phyloP scores from a whole-genome alignment of 2,888 invertebrate species.

The Girardia tigrina region DNA sequence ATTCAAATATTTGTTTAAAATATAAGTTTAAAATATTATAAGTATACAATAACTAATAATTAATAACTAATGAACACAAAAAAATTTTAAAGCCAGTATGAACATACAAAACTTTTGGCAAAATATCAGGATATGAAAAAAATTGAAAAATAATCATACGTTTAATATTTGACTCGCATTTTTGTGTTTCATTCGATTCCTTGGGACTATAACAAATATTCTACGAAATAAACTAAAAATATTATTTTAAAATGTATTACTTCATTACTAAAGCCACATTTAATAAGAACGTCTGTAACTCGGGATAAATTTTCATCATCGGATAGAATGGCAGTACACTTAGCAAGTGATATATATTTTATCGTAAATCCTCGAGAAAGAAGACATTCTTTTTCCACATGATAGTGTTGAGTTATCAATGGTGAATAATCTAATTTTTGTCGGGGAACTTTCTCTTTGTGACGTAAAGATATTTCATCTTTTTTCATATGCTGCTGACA shows the following conservation, averaged over 20 bases:
- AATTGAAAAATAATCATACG: too few species aligned
- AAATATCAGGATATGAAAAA: too few species aligned
- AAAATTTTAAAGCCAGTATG: too few species aligned
- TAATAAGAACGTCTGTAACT: background rate
- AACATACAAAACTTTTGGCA: too few species aligned
- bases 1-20: too few species aligned
- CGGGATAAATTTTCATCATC: background rate
- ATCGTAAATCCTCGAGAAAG: background rate
- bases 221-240: background rate
- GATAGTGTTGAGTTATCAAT: background rate
- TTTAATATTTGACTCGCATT: too few species aligned
- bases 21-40: too few species aligned
- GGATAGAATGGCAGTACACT: background rate
- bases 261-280: background rate
- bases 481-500: background rate
- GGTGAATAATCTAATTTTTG: background rate
- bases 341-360: background rate
- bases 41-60: too few species aligned
- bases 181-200: background rate
- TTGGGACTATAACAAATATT: background rate
- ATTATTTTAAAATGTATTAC: background rate
- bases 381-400: background rate
- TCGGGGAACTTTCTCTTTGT: background rate
- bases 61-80: too few species aligned
- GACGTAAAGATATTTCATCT: background rate